Evolutionary conservation across 64 coral and sea anemone genomes (phyloP).

Genomic region (Catalaphyllia jardinei): DNA sequence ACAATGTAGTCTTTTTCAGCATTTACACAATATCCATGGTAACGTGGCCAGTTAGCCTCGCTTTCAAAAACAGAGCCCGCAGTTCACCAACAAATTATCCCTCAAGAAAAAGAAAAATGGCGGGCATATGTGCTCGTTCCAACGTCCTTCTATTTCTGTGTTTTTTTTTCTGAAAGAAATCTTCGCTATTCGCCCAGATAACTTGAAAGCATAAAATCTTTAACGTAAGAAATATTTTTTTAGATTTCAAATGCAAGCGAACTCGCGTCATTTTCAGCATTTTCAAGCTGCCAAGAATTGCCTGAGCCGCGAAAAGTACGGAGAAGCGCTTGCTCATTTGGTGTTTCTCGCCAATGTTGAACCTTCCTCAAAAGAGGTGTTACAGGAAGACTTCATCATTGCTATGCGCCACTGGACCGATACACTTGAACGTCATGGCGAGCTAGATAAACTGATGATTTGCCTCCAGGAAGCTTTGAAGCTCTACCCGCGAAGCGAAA

Average conservation of each 20-base stretch:
- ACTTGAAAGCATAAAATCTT: neutral
- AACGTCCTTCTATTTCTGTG: neutral
- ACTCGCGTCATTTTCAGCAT: slow-evolving; percentile 34
- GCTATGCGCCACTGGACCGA: slow-evolving; percentile 75
- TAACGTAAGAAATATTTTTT: neutral
- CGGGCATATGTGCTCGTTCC: neutral
- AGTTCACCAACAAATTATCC: slow-evolving; percentile 25
- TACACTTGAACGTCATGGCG: slow-evolving; percentile 68
- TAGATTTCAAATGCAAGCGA: neutral
- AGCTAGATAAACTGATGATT: slow-evolving; percentile 72
- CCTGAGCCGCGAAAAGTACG: slow-evolving; percentile 56
- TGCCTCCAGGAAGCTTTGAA: slow-evolving; percentile 82
- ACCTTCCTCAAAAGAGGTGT: slow-evolving; percentile 35
- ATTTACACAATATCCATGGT: slow-evolving; percentile 44
- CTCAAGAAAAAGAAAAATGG: slow-evolving; percentile 39
- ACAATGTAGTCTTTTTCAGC: neutral
- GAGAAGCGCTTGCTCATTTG: slow-evolving; percentile 78
- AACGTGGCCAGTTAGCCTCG: slow-evolving; percentile 54
- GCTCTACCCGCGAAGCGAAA: slow-evolving; percentile 71
- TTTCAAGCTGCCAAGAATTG: slow-evolving; percentile 57
- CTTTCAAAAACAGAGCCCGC: slow-evolving; percentile 26
- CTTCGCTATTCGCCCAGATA: neutral
- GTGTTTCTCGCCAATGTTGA: slow-evolving; percentile 68
- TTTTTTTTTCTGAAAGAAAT: neutral
- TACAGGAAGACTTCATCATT: slow-evolving; percentile 70